Percentiles rank a stretch among this genome's conserved stretches.
Evolutionary conservation across 2,113 vertebrate species (phyloP).

Genomic region (Nannobrachium achirus): DNA sequence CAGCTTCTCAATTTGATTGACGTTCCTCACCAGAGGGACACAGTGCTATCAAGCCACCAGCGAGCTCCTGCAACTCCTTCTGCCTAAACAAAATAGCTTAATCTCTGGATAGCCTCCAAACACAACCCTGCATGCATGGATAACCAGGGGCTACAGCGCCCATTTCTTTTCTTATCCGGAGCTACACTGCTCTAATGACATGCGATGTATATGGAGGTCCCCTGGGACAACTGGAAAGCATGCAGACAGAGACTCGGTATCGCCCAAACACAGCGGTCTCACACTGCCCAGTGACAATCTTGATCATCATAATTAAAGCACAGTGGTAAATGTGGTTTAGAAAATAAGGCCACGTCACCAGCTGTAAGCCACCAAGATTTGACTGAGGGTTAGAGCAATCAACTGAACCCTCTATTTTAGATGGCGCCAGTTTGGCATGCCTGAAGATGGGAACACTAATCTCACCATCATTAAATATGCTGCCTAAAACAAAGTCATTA

Average conservation of each 20-base stretch:
- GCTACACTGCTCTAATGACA: conserved; percentile 34
- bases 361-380: conserved; percentile 34
- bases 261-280: conserved; percentile 24
- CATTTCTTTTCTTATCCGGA: conserved; percentile 38
- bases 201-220: conserved; percentile 51
- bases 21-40: conserved; percentile 34
- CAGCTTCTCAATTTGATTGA: conserved; percentile 39
- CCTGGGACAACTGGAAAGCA: conserved; percentile 32
- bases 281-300: conserved; percentile 33
- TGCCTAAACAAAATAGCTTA: conserved; percentile 8
- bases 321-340: conserved; percentile 23
- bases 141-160: conserved; percentile 29
- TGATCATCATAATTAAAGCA: conserved; percentile 47
- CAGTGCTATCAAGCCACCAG: conserved; percentile 11
- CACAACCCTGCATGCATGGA: conserved; percentile 17
- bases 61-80: conserved; percentile 12
- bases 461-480: conserved; percentile 23
- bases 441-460: conserved; percentile 21
- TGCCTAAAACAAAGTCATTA: conserved; percentile 26
- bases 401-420: conserved; percentile 37
- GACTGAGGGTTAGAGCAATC: conserved; percentile 31
- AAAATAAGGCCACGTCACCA: conserved; percentile 32
- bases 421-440: conserved; percentile 32
- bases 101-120: conserved; percentile 32
- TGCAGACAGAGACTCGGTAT: conserved; percentile 29